Evolutionary conservation across 1,140 invertebrate genomes (phyloP).

Genomic region (Magallana angulata): DNA sequence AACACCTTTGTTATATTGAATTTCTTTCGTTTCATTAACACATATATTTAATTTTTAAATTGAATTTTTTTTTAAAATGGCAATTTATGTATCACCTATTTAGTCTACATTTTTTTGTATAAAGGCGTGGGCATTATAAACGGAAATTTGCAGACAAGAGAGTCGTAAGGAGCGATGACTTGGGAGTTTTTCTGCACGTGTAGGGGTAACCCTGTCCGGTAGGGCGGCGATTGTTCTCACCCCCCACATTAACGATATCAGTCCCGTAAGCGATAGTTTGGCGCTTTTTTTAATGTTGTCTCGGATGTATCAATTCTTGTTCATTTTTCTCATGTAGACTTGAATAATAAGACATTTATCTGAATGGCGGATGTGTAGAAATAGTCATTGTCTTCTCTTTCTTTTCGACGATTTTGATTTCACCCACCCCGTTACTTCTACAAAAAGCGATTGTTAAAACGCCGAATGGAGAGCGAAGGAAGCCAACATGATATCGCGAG

Average conservation of each 20-base stretch:
- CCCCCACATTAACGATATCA: constrained; percentile 17
- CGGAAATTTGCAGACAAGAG: constrained; percentile 17
- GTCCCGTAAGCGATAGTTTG: not conserved
- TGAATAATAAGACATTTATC: constrained; percentile 28
- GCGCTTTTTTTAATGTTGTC: constrained; percentile 28
- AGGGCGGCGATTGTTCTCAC: constrained; percentile 18
- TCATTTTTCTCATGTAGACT: not conserved
- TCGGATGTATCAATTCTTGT: constrained; percentile 29
- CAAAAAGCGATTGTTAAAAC: constrained; percentile 34
- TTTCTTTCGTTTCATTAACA: constrained; percentile 12
- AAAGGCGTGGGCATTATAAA: constrained; percentile 22
- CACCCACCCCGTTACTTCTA: constrained; percentile 4
- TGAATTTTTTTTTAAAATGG: not conserved
- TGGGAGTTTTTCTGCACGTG: not conserved
- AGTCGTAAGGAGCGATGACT: constrained; percentile 1
- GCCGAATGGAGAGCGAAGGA: not conserved
- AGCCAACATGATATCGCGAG: constrained; percentile 17
- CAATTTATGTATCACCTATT: not conserved
- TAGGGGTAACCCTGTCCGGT: not conserved
- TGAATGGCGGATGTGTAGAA: constrained; percentile 21
- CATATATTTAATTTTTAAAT: constrained; percentile 18
- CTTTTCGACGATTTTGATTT: constrained; percentile 17
- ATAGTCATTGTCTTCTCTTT: constrained; percentile 5
- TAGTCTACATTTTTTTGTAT: not conserved
- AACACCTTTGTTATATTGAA: constrained; percentile 9